Evolutionary conservation across 2,888 invertebrate species (phyloP), one percentile per base, ranked within the genome.

Genomic region (Bugulina stolonifera): DNA sequence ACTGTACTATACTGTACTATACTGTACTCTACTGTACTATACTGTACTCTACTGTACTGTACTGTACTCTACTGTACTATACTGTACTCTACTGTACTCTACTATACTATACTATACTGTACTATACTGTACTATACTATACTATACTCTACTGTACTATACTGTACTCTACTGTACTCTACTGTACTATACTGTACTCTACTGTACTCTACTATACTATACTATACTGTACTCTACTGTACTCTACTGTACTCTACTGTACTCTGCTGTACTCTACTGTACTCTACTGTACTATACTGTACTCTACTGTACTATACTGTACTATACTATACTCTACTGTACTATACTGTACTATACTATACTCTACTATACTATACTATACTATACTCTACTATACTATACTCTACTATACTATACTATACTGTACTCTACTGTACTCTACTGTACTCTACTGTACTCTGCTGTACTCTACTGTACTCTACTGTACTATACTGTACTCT

Each of bases 1-100:
- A 71, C 72, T n/a, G 72, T 73, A 69, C 73, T 72, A 52, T 74
- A 74, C 71, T 69, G 55, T 72, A 72, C 70, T 69, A 69, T n/a
- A 69, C 69, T 73, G 57, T 72, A 32, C 73, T 73, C 57, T 73
- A 73, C 72, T 74, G 35, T 73, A 70, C 73, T 73, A 54, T 73
- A 54, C 73, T 73, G 2, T 73, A 54, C 69, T 73, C 52, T 75
- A 69, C 73, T 75, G 69, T 74, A 70, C 72, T 75, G 69, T 75
- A 72, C 72, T 75, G 73, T 71, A 64, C 69, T 69, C n/a, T 35
- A 70, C 72, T 73, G 71, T 72, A 58, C 70, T 74, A 29, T 74
- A 58, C 74, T 74, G 34, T 75, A n/a, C n/a, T n/a, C n/a, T n/a
- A n/a, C n/a, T n/a, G n/a, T n/a, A n/a, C n/a, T n/a, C n/a, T n/a